phyloP scores from a whole-genome alignment of 2,888 invertebrate species.

The Drosophila paranaensis region DNA sequence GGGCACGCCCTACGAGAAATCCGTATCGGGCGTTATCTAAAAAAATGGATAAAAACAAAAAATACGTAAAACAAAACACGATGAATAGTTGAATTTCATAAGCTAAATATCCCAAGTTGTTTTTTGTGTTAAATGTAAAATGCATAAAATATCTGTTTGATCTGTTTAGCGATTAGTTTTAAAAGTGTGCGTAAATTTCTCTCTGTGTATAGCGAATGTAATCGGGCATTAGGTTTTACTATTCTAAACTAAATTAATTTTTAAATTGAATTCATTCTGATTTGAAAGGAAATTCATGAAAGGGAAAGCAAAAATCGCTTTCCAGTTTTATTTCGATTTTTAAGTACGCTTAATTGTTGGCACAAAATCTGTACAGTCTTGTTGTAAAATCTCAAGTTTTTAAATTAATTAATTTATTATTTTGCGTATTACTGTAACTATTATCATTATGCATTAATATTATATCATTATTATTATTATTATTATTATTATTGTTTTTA shows the following conservation, averaged over 20 bases:
- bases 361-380: constrained; percentile 67
- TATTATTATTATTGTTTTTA: constrained; percentile 57
- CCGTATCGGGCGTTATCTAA: constrained; percentile 87
- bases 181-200: constrained; percentile 27
- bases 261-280: constrained; percentile 27
- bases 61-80: background rate
- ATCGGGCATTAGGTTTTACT: constrained; percentile 44
- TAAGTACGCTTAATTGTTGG: constrained; percentile 48
- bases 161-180: constrained; percentile 66
- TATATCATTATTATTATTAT: constrained; percentile 25
- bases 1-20: constrained; percentile 86
- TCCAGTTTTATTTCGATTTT: constrained; percentile 30
- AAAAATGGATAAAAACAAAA: constrained; percentile 57
- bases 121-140: constrained; percentile 46
- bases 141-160: constrained; percentile 43
- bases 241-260: constrained; percentile 31
- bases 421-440: constrained; percentile 40
- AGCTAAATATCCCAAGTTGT: constrained; percentile 14
- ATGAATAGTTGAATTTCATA: constrained; percentile 56
- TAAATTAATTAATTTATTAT: constrained; percentile 60
- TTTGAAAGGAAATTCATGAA: constrained; percentile 54
- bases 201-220: constrained; percentile 41
- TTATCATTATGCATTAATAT: constrained; percentile 32
- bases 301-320: constrained; percentile 29
- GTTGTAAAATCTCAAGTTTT: constrained; percentile 68